Evolutionary conservation across 1,140 invertebrate species (phyloP), one percentile per base, ranked within the genome.

Genomic region (Drosophila bifasciata): DNA sequence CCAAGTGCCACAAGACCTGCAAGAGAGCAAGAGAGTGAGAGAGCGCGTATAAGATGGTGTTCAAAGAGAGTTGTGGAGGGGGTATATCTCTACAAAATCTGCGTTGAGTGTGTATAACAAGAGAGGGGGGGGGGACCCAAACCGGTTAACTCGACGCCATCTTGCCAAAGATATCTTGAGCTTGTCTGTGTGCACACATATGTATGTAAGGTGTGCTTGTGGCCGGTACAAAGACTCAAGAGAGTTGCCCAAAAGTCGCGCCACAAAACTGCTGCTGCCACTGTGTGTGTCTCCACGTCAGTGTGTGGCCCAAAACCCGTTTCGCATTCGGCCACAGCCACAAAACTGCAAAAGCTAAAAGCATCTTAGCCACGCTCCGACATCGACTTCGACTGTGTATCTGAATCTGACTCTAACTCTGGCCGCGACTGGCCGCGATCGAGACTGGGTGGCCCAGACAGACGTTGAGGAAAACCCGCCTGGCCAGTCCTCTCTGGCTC

Each of bases 1-100:
- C 98, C 92, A 99, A 94, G 94, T 99, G 98, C 98, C 98, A 99
- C 76, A 99, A 93, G 84, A 99, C 97, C 97, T 99, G 69, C 43
- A 85, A 79, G 21, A 46, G 49, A 62, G 51, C 16, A 39, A 40
- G 16, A 28, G 11, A 57, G n/a, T 45, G 17, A 32, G 19, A 50
- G 58, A 19, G 40, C 23, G 44, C 25, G 25, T 25, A 7, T 25
- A 7, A 25, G 6, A 25, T 25, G 25, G 25, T 1, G 25, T 25
- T 2, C 21, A 60, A 50, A 36, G 23, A 39, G 9, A 39, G 23
- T 49, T 8, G 40, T 6, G 17, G 16, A 19, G 9, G 25, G n/a
- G n/a, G n/a, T 1, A 32, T 39, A 45, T 67, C 58, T 63, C 43
- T 39, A 60, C 45, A 49, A 50, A 76, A 71, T 67, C 53, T 59